Conservation (phyloP, 1,140 invertebrate genomes). For the Hormaphis cornu region DNA sequence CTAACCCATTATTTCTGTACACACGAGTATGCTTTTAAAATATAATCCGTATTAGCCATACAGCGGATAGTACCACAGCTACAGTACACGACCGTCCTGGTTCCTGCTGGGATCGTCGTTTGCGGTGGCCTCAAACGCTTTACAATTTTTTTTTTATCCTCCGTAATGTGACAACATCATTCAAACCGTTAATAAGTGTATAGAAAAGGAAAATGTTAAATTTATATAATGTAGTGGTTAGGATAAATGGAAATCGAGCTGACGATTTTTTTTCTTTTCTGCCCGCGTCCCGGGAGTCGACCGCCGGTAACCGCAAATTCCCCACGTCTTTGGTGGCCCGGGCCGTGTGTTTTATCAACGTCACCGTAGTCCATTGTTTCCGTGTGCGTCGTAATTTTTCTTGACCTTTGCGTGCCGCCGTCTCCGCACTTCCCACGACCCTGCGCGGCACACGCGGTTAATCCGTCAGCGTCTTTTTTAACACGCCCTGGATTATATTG, state of each 20-base stretch:
- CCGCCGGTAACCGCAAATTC: conserved; percentile 15
- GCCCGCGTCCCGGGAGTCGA: conserved; percentile 15
- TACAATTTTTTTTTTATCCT: conserved; percentile 1
- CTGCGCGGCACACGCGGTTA: too few relatives aligned
- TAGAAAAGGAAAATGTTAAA: neutral
- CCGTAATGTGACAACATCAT: conserved; percentile 23
- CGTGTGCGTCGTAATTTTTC: conserved; percentile 10
- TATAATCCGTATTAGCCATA: neutral
- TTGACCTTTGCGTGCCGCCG: conserved; percentile 7
- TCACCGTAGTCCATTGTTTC: conserved; percentile 17
- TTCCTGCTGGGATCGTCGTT: conserved; percentile 15
- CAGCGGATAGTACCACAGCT: neutral
- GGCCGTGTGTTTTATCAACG: conserved; percentile 22
- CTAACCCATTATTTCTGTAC: too few relatives aligned
- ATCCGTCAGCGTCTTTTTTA: too few relatives aligned
- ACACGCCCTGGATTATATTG: too few relatives aligned
- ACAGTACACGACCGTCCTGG: neutral
- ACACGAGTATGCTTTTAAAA: neutral
- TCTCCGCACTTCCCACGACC: neutral
- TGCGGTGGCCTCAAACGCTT: conserved; percentile 22
- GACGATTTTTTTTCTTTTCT: conserved; percentile 13
- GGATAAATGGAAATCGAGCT: conserved; percentile 14
- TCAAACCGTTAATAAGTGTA: neutral
- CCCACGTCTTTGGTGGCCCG: conserved; percentile 17
- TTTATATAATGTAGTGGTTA: conserved; percentile 12